Conservation (phyloP, 2,113 vertebrate genomes). For the Dascyllus trimaculatus region DNA sequence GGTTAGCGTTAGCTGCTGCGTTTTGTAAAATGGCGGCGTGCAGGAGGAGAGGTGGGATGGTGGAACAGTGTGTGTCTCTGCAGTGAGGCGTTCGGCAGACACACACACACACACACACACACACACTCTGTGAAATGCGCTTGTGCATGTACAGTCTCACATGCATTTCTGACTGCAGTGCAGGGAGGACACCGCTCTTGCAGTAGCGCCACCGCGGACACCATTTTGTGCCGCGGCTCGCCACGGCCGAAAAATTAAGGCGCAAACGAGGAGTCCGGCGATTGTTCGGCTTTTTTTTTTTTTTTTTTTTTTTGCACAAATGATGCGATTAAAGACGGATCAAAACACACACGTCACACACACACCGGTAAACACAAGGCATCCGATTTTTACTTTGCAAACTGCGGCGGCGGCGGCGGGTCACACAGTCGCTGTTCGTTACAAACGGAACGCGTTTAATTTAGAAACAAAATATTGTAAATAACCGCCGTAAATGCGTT, state of each 20-base stretch:
- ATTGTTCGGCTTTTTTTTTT: no score
- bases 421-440: neutral
- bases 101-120: conserved; percentile 30
- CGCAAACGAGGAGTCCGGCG: conserved; percentile 4
- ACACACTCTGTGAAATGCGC: conserved; percentile 22
- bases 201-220: conserved; percentile 65
- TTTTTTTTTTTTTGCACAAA: conserved; percentile 2
- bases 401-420: neutral
- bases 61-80: conserved; percentile 76
- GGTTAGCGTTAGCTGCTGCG: conserved; percentile 57
- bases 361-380: conserved; percentile 58
- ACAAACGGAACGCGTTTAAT: neutral
- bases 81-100: conserved; percentile 66
- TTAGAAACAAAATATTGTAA: neutral
- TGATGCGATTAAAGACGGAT: conserved; percentile 57
- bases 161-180: conserved; percentile 71
- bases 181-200: conserved; percentile 43
- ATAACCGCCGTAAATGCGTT: no score
- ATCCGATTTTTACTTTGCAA: conserved; percentile 14
- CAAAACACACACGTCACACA: conserved; percentile 65
- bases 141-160: conserved; percentile 64
- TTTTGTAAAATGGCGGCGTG: conserved; percentile 78
- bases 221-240: conserved; percentile 76
- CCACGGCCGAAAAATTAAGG: conserved; percentile 46
- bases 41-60: conserved; percentile 67